These are phyloP conservation scores for Drusus annulatus DNA, from an alignment of 1,140 invertebrate genomes.

Conservation along the genomic window DNA sequence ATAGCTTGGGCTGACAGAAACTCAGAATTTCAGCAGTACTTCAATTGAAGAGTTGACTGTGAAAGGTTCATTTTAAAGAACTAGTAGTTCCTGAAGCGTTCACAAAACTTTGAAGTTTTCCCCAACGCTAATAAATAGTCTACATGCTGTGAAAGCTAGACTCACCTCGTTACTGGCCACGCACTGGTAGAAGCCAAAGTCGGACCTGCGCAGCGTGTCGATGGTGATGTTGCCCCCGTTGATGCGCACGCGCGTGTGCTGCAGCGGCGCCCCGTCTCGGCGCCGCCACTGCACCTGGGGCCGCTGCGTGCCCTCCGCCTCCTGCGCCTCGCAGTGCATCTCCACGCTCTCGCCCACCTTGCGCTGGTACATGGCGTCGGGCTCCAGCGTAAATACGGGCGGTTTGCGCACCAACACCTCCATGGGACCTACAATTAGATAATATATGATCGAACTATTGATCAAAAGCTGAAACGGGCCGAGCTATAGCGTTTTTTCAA, in stretches of 20 bases:
- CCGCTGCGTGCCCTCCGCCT: conserved; percentile 92
- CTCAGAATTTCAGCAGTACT: no score
- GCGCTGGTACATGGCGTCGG: conserved; percentile 88
- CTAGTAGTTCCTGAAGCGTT: no score
- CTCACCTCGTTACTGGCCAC: conserved; percentile 89
- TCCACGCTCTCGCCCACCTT: conserved; percentile 92
- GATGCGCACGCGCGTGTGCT: conserved; percentile 83
- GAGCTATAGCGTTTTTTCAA: no score
- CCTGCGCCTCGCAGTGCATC: conserved; percentile 93
- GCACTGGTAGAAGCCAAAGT: conserved; percentile 97
- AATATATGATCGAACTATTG: no score
- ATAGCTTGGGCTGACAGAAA: no score
- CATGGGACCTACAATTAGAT: conserved; percentile 79
- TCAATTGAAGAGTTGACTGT: no score
- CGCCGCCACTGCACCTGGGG: conserved; percentile 93
- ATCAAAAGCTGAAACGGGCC: no score
- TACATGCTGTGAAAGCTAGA: no score
- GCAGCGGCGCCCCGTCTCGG: conserved; percentile 85
- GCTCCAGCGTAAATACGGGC: conserved; percentile 87
- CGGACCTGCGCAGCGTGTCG: conserved; percentile 86
- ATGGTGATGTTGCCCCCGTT: conserved; percentile 93
- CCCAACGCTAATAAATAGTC: no score
- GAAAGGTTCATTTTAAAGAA: no score
- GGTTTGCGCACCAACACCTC: conserved; percentile 96
- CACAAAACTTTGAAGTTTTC: no score